phyloP scores from a whole-genome alignment of 2,888 invertebrate species.

The Leucophenga montana region DNA sequence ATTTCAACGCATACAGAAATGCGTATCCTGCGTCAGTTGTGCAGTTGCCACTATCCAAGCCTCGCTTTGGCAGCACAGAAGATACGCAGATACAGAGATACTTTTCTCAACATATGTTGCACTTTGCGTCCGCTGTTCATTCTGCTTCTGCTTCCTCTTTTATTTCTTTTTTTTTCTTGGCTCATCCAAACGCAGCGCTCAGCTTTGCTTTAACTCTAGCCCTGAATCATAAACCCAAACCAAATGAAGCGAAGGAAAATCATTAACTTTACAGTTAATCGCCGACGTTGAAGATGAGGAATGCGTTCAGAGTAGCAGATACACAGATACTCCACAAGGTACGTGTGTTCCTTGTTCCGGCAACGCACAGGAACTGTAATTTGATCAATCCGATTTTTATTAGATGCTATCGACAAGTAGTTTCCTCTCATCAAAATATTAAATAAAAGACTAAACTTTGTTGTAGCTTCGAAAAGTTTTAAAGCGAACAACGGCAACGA shows the following conservation, averaged over 20 bases:
- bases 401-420: slow-evolving; percentile 51
- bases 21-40: slow-evolving; percentile 65
- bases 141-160: neutral
- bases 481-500: neutral
- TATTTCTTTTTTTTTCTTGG: neutral
- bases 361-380: slow-evolving; percentile 67
- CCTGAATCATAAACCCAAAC: neutral
- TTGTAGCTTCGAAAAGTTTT: slow-evolving; percentile 39
- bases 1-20: slow-evolving; percentile 21
- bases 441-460: slow-evolving; percentile 33
- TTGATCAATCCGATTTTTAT: slow-evolving; percentile 61
- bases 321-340: neutral
- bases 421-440: slow-evolving; percentile 57
- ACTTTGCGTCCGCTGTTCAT: slow-evolving; percentile 23
- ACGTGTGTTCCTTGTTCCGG: neutral
- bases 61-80: slow-evolving; percentile 12
- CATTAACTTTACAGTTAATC: slow-evolving; percentile 50
- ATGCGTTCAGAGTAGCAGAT: neutral
- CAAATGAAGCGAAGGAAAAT: slow-evolving; percentile 40
- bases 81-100: slow-evolving; percentile 10
- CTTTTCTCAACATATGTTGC: slow-evolving; percentile 54
- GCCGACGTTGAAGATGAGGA: neutral
- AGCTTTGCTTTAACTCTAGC: neutral
- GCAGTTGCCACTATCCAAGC: slow-evolving; percentile 51
- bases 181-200: neutral